Evolutionary conservation across 2,888 invertebrate genomes (phyloP).

Genomic region (Andrena fulva): DNA sequence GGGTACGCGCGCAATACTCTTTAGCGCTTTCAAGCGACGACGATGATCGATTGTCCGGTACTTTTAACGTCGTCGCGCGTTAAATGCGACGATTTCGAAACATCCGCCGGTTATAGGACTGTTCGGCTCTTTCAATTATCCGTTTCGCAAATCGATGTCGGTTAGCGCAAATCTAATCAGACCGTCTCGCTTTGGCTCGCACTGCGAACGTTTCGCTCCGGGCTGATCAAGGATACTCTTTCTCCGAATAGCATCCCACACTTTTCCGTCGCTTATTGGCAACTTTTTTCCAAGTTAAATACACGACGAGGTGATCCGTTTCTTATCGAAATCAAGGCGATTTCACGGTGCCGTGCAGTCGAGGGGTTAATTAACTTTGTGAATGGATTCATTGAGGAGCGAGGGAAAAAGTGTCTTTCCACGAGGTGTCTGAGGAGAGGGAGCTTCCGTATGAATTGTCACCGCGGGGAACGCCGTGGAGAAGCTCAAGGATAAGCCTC

Average conservation of each 20-base stretch:
- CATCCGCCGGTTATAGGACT: background rate
- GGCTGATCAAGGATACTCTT: no score
- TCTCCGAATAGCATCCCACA: no score
- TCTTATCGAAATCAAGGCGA: no score
- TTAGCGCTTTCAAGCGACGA: constrained; percentile 28
- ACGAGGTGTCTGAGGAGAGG: background rate
- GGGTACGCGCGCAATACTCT: constrained; percentile 33
- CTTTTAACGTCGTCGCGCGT: constrained; percentile 38
- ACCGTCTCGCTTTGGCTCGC: background rate
- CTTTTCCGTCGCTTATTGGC: no score
- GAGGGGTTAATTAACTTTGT: background rate
- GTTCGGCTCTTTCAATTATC: constrained; percentile 17
- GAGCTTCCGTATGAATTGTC: constrained; percentile 30
- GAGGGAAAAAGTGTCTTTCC: background rate
- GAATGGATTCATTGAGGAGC: background rate
- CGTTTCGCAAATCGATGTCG: background rate
- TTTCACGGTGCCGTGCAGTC: no score
- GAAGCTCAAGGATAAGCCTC: constrained; percentile 42
- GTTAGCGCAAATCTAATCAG: background rate
- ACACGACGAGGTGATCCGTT: no score
- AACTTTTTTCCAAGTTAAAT: no score
- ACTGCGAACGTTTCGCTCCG: background rate
- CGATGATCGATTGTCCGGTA: constrained; percentile 61
- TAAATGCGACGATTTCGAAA: constrained; percentile 30
- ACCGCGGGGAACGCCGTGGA: constrained; percentile 30